Conservation (phyloP, 2,888 invertebrate species). For the Ormyrus rosae region DNA sequence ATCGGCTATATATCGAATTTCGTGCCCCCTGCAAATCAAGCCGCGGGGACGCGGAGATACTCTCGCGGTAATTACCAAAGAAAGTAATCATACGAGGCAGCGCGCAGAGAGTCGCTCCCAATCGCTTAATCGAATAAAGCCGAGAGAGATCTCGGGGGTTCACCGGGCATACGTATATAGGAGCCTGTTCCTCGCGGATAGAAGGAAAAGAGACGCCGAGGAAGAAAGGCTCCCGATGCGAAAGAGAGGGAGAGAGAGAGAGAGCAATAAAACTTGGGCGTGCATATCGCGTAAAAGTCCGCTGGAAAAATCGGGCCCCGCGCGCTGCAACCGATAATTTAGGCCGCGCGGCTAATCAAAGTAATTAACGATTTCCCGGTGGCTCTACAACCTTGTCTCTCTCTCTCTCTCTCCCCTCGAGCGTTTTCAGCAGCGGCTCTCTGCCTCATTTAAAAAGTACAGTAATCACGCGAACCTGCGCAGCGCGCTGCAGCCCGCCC, state of each 20-base stretch:
- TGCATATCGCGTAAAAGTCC: background rate
- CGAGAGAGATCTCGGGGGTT: background rate
- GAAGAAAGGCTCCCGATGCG: background rate
- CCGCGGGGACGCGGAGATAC: background rate
- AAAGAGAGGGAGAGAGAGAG: background rate
- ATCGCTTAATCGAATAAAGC: conserved; percentile 23
- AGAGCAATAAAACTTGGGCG: no score
- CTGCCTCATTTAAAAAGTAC: conserved; percentile 27
- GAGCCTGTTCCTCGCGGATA: no score
- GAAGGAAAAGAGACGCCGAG: background rate
- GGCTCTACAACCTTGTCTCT: background rate
- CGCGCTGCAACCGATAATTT: conserved; percentile 32
- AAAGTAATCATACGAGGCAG: background rate
- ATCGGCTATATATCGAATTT: conserved; percentile 9
- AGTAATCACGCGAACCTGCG: conserved; percentile 23
- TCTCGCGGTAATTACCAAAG: background rate
- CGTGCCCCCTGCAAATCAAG: background rate
- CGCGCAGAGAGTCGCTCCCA: background rate
- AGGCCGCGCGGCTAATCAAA: conserved; percentile 31
- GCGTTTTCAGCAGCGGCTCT: background rate
- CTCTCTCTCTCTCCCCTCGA: background rate
- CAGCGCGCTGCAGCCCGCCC: conserved; percentile 19
- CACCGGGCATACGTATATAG: no score
- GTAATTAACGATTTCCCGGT: conserved; percentile 47
- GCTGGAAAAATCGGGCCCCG: background rate